These are phyloP conservation scores for Lasioglossum pauxillum DNA, from an alignment of 2,888 invertebrate genomes.

Conservation along the genomic window DNA sequence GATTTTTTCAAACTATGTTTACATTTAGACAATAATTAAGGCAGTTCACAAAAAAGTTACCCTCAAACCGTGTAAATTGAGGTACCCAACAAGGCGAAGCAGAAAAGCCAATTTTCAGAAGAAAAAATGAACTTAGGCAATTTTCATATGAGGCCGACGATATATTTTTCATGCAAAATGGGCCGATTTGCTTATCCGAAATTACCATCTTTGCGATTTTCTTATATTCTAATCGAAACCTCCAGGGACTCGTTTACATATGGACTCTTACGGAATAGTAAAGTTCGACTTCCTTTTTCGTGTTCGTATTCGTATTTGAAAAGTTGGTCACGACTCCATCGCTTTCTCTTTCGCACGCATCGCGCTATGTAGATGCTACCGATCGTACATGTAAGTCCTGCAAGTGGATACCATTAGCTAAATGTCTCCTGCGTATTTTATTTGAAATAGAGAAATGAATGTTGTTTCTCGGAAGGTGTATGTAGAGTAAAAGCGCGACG, in stretches of 20 bases:
- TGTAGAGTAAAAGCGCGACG: background rate
- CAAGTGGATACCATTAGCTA: constrained; percentile 12
- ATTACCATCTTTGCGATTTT: constrained; percentile 22
- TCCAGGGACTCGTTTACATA: constrained; percentile 57
- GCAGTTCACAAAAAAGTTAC: too few relatives aligned
- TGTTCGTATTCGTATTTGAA: constrained; percentile 35
- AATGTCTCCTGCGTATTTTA: background rate
- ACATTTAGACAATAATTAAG: too few relatives aligned
- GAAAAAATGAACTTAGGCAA: accelerated
- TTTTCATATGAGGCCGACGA: too few relatives aligned
- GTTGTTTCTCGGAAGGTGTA: background rate
- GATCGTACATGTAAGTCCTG: background rate
- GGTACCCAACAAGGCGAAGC: too few relatives aligned
- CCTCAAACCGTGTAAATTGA: too few relatives aligned
- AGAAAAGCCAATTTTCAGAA: too few relatives aligned
- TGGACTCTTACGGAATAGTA: constrained; percentile 62
- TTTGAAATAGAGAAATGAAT: background rate
- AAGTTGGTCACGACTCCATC: constrained; percentile 33
- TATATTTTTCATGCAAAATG: too few relatives aligned
- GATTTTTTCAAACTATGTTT: too few relatives aligned
- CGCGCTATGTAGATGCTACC: background rate
- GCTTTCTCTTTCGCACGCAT: background rate
- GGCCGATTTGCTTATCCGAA: background rate
- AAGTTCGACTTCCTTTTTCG: constrained; percentile 55
- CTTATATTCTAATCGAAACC: constrained; percentile 40